phyloP scores from a whole-genome alignment of 2,113 vertebrate genomes.

The Edolisoma coerulescens region DNA sequence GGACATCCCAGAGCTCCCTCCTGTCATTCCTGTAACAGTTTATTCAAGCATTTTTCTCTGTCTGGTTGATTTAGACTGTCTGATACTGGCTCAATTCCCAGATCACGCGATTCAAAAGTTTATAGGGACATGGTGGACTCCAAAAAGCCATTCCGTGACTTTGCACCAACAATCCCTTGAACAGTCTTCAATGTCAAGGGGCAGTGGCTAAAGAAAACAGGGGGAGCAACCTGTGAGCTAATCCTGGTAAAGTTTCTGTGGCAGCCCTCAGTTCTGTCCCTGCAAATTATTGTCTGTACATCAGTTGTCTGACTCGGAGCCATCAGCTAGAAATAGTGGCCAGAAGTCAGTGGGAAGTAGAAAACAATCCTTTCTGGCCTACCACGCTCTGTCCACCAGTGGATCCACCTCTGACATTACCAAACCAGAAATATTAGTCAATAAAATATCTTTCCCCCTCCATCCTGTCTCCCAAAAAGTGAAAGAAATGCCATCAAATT shows the following conservation, averaged over 20 bases:
- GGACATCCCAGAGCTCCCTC: background rate
- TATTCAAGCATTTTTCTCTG: background rate
- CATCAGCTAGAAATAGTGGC: background rate
- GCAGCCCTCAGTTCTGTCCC: background rate
- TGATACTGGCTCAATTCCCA: background rate
- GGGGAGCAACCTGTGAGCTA: background rate
- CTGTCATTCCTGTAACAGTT: background rate
- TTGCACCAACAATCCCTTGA: background rate
- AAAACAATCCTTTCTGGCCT: background rate
- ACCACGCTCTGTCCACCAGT: too few species aligned
- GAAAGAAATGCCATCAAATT: background rate
- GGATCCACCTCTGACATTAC: background rate
- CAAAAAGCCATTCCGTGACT: background rate
- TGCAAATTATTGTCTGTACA: background rate
- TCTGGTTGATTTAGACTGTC: background rate
- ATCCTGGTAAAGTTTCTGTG: background rate
- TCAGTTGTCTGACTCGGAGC: background rate
- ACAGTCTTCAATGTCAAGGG: background rate
- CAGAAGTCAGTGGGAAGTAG: background rate
- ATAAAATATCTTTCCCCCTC: accelerated
- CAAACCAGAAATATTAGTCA: background rate
- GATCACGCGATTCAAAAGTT: background rate
- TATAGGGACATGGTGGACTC: background rate
- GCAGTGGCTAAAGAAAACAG: background rate
- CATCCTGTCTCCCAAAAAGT: background rate